Evolutionary conservation across 2,888 invertebrate genomes (phyloP), one percentile per base, ranked within the genome.

Genomic region (Chrysomela aeneicollis): DNA sequence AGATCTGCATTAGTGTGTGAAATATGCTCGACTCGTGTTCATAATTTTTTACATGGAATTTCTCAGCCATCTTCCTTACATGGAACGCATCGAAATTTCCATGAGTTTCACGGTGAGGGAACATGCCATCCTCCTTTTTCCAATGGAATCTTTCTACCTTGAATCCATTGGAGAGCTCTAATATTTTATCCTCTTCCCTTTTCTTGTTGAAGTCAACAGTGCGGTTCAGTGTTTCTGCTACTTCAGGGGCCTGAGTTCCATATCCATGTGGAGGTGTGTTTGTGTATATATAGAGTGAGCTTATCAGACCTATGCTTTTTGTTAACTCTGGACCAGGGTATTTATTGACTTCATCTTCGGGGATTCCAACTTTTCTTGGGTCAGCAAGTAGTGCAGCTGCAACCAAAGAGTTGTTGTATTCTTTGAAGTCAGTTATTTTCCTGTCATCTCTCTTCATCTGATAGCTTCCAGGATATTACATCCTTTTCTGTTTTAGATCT

Each of bases 191-290:
- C n/a, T n/a, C n/a, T n/a, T n/a, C n/a, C n/a, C n/a, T n/a, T n/a
- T n/a, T n/a, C n/a, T n/a, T n/a, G 42, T 75, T 75, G 54, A 59
- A 76, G 1, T n/a, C 19, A 50, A 71, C 68, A 1, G 75, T 66
- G 50, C 74, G 62, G 0, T 51, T 19, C 1, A 76, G 67, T 1
- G 74, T 71, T 50, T 76, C 75, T 22, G 73, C 74, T 5, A 74
- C 75, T 57, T 76, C 76, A 0, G 74, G 73, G 10, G 68, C 74
- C 63, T 76, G 75, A 8, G 72, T 71, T 32, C 75, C 74, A 66
- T 74, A 74, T 21, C 73, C 74, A 52, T 67, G 67, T 32, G 74
- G 74, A 10, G 74, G 75, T 47, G 73, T 70, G 10, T 67, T 68
- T 1, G 75, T 73, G 18, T 76, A 74, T 0, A 74, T 22, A 51